A percentile compares a stretch with the other conserved stretches of the same genome.
These are phyloP conservation scores for Leptobrachium leishanense DNA, from an alignment of 2,113 vertebrate species.

Conservation along the genomic window DNA sequence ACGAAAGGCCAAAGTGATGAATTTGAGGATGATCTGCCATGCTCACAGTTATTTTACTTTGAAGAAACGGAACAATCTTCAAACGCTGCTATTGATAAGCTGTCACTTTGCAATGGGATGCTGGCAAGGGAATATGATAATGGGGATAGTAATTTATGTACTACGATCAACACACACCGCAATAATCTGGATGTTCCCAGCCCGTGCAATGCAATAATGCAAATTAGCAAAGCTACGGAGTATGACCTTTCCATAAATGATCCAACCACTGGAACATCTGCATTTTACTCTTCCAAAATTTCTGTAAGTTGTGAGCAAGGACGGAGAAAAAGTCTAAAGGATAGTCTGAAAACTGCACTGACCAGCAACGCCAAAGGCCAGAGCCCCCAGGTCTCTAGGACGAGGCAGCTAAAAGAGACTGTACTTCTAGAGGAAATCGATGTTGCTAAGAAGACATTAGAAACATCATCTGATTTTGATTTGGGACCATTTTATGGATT, in stretches of 20 bases:
- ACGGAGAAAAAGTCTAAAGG: conserved; percentile 75
- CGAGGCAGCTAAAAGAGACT: conserved; percentile 74
- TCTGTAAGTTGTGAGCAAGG: conserved; percentile 17
- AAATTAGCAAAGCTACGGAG: neutral
- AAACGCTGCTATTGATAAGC: too few species aligned
- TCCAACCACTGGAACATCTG: neutral
- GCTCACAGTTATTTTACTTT: conserved; percentile 64
- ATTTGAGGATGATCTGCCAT: conserved; percentile 68
- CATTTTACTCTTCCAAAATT: neutral
- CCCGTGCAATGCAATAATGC: neutral
- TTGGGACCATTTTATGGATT: conserved; percentile 94
- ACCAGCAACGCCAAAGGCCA: conserved; percentile 79
- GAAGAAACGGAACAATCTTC: neutral
- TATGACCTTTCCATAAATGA: neutral
- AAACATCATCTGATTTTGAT: conserved; percentile 69
- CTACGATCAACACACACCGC: neutral
- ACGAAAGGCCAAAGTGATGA: conserved; percentile 38
- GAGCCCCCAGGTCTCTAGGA: conserved; percentile 67
- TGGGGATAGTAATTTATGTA: neutral
- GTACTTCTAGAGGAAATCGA: conserved; percentile 81
- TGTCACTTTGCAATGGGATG: neutral
- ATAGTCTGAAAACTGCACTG: conserved; percentile 85
- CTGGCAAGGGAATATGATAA: neutral
- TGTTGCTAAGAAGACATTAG: conserved; percentile 73
- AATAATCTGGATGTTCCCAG: neutral